Evolutionary conservation across 1,140 invertebrate genomes (phyloP).

Genomic region (Campoletis sonorensis): DNA sequence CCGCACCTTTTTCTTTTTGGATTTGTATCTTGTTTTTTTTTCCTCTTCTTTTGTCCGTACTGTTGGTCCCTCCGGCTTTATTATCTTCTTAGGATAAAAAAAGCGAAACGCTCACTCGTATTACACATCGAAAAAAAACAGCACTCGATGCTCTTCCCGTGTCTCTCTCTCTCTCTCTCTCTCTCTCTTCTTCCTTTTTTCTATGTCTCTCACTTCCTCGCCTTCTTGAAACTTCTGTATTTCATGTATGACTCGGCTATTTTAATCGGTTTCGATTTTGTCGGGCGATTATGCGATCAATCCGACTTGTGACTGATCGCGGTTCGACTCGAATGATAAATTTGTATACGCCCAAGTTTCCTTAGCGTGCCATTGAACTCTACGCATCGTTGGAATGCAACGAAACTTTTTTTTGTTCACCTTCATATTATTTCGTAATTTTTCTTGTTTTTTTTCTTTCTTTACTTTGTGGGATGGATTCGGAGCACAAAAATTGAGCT

Average conservation of each 20-base stretch:
- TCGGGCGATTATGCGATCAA: neutral
- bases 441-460: too few relatives aligned
- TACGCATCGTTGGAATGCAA: neutral
- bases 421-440: too few relatives aligned
- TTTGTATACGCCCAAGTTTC: neutral
- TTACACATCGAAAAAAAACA: neutral
- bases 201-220: too few relatives aligned
- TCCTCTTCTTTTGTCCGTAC: neutral
- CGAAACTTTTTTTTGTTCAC: too few relatives aligned
- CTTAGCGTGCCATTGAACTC: too few relatives aligned
- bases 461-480: too few relatives aligned
- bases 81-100: neutral
- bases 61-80: neutral
- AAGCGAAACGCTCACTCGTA: neutral
- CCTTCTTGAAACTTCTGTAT: too few relatives aligned
- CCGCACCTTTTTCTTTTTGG: neutral
- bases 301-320: neutral
- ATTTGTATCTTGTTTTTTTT: neutral
- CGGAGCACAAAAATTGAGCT: too few relatives aligned
- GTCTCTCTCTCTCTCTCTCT: neutral
- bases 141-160: neutral
- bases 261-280: neutral
- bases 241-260: neutral
- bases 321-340: neutral
- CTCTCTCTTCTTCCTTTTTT: too few relatives aligned